A percentile compares a stretch with the other conserved stretches of the same genome.
Evolutionary conservation across 1,140 invertebrate species (phyloP).

Genomic region (Grapholita molesta): DNA sequence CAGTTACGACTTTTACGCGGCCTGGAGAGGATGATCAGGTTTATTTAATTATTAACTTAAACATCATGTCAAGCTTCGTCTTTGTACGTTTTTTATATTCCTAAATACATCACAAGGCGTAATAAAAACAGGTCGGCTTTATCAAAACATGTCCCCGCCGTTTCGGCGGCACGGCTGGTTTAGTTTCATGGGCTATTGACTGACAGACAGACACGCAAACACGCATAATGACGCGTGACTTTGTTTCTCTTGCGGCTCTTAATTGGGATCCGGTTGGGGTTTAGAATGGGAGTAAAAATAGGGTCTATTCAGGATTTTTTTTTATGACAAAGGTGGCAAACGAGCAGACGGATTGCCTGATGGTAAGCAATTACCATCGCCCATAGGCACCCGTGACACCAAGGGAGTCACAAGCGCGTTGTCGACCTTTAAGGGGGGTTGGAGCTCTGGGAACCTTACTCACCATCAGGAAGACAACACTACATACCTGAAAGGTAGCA

Average conservation of each 20-base stretch:
- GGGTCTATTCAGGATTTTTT: not conserved
- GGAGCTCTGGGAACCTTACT: too few species aligned
- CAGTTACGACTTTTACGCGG: too few species aligned
- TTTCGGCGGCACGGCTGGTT: conserved; percentile 56
- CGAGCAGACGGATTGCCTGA: not conserved
- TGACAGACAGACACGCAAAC: conserved; percentile 41
- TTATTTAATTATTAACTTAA: not conserved
- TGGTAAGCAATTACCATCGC: too few species aligned
- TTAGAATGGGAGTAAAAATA: not conserved
- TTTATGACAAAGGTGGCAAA: not conserved
- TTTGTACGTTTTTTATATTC: not conserved
- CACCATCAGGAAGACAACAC: too few species aligned
- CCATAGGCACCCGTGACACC: too few species aligned
- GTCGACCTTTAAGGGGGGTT: too few species aligned
- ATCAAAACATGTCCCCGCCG: conserved; percentile 47
- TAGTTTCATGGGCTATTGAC: conserved; percentile 53
- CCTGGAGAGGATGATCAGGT: too few species aligned
- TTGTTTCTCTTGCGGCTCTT: conserved; percentile 60
- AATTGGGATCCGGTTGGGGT: conserved; percentile 73
- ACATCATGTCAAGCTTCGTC: not conserved
- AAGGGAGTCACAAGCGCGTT: too few species aligned
- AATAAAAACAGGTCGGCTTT: conserved; percentile 30
- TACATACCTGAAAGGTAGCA: too few species aligned
- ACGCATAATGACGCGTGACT: conserved; percentile 56
- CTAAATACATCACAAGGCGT: not conserved